These are phyloP conservation scores for Corella eumyota DNA, from an alignment of 23 tunicate genomes.

Conservation along the genomic window DNA sequence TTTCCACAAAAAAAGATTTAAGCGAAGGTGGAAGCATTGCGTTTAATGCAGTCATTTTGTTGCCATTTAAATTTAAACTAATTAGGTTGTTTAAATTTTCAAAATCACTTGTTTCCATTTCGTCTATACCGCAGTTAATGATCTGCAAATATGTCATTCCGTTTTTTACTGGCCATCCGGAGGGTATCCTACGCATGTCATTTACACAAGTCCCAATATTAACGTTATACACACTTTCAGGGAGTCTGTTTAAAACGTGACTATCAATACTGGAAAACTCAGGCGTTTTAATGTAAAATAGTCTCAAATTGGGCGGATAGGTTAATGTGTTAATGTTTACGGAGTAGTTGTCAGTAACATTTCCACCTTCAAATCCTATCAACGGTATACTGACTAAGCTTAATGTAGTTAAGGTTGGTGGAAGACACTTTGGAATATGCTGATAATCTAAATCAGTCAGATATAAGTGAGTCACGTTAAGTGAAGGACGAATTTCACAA, in stretches of 20 bases:
- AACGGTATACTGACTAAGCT: conserved; percentile 7
- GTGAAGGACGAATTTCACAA: conserved; percentile 6
- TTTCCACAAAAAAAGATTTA: background rate
- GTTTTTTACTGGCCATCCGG: conserved; percentile 15
- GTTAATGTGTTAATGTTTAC: too few relatives aligned
- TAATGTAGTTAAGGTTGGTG: background rate
- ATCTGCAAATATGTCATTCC: background rate
- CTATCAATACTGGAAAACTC: background rate
- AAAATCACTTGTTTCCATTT: conserved; percentile 5
- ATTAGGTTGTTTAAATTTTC: background rate
- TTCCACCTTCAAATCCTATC: conserved; percentile 4
- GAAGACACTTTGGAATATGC: conserved; percentile 21
- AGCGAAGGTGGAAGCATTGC: conserved; percentile 5
- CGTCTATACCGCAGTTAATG: conserved; percentile 9
- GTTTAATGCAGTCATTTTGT: conserved; percentile 7
- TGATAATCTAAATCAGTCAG: background rate
- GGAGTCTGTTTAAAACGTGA: conserved; percentile 9
- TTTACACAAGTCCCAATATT: background rate
- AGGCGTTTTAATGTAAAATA: conserved; percentile 6
- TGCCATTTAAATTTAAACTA: conserved; percentile 8
- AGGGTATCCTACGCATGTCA: background rate
- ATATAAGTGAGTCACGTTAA: conserved; percentile 3
- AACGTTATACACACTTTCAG: background rate
- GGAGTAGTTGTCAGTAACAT: too few relatives aligned
- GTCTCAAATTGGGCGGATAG: conserved; percentile 8